Evolutionary conservation across 2,113 vertebrate species (phyloP), one percentile per base, ranked within the genome.

Genomic region (Gallinago paraguaiae): DNA sequence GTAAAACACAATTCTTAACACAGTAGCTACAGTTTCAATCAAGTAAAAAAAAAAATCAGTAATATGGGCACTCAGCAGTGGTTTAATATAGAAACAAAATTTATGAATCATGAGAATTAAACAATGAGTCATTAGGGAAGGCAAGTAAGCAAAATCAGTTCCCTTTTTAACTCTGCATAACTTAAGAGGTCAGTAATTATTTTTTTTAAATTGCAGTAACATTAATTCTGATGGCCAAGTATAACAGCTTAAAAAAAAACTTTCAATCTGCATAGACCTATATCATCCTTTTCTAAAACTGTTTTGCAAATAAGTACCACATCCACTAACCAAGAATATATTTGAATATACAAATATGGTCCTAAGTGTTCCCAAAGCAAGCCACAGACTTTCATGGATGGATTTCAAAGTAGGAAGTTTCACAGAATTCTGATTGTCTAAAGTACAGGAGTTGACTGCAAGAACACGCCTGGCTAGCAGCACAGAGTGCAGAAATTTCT

Each of bases 201-300:
- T 63, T 33, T 30, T 57, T 79, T 48, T 51, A 46, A 46, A 54
- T 11, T 68, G 14, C 13, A 56, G 25, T 39, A 67, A 59, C 7
- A 14, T 86, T 68, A 61, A 17, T 82, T 88, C 63, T 43, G 19
- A 31, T 6, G 31, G 3, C 27, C 22, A 93, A 82, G 60, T 11
- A 67, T 7, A 82, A 82, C 24, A 57, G 4, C 15, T 31, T 7
- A 45, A 54, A 0, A 1, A 50, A 45, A 48, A 0, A 1, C 2
- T 60, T 86, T 41, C 15, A 14, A 19, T 12, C 27, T 43, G 5
- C 10, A 3, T 8, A 67, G 37, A 53, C 11, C 35, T 60, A 30
- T 6, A 9, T 39, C 45, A 84, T 13, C 51, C 3, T 72, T 82
- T 83, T 60, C 57, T 51, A 35, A 93, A 87, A 43, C 7, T 56